Evolutionary conservation across 2,797 vertebrate species (phyloP), one percentile per base, ranked within the genome.

Genomic region (Calcarius lapponicus): DNA sequence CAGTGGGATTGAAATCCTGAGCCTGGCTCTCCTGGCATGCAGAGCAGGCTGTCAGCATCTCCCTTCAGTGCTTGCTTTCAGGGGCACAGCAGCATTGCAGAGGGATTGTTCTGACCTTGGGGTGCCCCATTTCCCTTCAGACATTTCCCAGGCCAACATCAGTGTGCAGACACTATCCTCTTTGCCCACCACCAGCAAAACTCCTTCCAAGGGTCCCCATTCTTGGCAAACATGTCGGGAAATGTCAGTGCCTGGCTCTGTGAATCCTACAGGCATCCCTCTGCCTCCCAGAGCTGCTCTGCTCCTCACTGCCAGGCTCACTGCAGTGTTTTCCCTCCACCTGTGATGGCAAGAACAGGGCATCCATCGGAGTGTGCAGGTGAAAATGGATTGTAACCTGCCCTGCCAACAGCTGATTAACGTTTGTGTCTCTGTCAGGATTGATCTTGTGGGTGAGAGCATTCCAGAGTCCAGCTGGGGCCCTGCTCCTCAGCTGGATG

Each of bases 311-410:
- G n/a, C 32, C 45, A 28, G 40, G 11, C 42, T 66, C 2, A 1
- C 16, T 4, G 66, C 78, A 36, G 54, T 51, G 80, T 73, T 96
- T 79, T n/a, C 60, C 65, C 81, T 94, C 71, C 67, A 60, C 79
- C 76, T 60, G 36, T 36, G 56, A 90, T 75, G 92, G 42, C 42
- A 91, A 97, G 95, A 97, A 89, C 25, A 17, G 97, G 93, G 89
- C 95, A 97, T 97, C 96, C 96, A 95, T 86, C 66, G 47, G 80
- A 92, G 92, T 86, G 92, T 95, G 92, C 86, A 97, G 96, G 98
- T 98, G 98, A 97, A 97, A 98, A 98, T 98, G 96, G 96, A 96
- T 83, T 97, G 93, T 66, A 90, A 90, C 89, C 95, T 95, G 84
- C 85, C 76, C 93, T 90, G 91, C 11, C 47, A 42, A 90, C 94